These are phyloP conservation scores for Ophonus ardosiacus DNA, from an alignment of 2,888 invertebrate genomes.

Conservation along the genomic window DNA sequence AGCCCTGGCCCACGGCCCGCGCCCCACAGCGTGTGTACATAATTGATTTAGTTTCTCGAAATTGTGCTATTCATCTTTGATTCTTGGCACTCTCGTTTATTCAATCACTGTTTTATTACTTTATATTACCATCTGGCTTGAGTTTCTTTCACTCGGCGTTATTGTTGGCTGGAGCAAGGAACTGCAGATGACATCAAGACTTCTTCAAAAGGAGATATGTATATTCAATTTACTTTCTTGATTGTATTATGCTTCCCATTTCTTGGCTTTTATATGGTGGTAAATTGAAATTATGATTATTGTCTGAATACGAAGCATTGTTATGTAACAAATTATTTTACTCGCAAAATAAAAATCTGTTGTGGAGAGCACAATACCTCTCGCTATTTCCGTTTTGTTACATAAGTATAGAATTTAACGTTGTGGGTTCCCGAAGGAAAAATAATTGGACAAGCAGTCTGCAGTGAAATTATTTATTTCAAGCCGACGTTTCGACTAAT, in stretches of 20 bases:
- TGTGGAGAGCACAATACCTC: no score
- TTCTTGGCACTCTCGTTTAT: constrained; percentile 59
- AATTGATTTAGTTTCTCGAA: constrained; percentile 61
- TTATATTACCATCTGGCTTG: constrained; percentile 39
- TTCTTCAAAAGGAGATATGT: constrained; percentile 12
- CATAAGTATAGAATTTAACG: no score
- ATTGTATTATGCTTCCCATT: neutral
- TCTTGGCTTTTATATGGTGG: constrained; percentile 5
- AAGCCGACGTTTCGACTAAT: no score
- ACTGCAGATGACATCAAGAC: neutral
- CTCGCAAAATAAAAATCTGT: no score
- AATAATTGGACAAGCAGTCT: no score
- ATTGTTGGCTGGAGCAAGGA: constrained; percentile 13
- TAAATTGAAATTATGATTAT: neutral
- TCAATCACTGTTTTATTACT: constrained; percentile 59
- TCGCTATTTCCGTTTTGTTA: no score
- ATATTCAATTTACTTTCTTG: constrained; percentile 5
- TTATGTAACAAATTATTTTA: no score
- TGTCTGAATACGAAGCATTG: neutral
- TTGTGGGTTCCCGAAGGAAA: no score
- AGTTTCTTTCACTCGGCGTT: constrained; percentile 11
- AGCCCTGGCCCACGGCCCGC: neutral
- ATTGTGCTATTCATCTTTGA: constrained; percentile 62
- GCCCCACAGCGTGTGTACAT: constrained; percentile 47
- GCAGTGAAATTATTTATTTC: no score